phyloP scores from a whole-genome alignment of 2,797 vertebrate species.

The Adelosebastes latens region DNA sequence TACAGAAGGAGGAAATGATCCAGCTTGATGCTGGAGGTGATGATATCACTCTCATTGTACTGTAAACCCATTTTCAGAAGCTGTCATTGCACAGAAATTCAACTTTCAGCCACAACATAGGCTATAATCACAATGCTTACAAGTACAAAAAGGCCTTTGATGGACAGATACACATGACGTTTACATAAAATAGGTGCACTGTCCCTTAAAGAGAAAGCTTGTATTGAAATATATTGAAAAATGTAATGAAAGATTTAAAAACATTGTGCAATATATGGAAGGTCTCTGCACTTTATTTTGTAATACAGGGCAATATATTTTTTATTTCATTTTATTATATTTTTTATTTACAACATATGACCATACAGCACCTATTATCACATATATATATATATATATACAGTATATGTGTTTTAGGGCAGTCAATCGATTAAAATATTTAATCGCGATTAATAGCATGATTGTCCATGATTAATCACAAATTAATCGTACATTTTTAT shows the following conservation, averaged over 20 bases:
- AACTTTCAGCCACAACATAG: background rate
- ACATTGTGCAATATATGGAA: background rate
- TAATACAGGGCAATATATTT: background rate
- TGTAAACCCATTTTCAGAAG: background rate
- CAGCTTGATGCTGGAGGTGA: conserved; percentile 7
- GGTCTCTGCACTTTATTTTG: background rate
- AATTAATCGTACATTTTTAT: no score
- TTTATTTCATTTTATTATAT: background rate
- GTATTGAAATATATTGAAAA: background rate
- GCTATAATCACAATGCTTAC: background rate
- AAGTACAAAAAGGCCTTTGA: background rate
- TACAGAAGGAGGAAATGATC: conserved; percentile 42
- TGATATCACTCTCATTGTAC: conserved; percentile 41
- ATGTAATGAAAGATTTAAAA: background rate
- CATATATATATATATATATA: no score
- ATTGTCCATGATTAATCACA: no score
- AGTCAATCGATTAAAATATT: no score
- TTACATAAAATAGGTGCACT: background rate
- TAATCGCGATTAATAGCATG: no score
- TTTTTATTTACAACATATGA: background rate
- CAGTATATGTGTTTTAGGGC: no score
- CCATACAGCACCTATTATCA: background rate
- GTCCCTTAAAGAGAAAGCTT: background rate
- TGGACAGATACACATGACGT: background rate
- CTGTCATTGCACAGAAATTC: background rate